Evolutionary conservation across 1,140 invertebrate species (phyloP).

Genomic region (Drosophila obscura): DNA sequence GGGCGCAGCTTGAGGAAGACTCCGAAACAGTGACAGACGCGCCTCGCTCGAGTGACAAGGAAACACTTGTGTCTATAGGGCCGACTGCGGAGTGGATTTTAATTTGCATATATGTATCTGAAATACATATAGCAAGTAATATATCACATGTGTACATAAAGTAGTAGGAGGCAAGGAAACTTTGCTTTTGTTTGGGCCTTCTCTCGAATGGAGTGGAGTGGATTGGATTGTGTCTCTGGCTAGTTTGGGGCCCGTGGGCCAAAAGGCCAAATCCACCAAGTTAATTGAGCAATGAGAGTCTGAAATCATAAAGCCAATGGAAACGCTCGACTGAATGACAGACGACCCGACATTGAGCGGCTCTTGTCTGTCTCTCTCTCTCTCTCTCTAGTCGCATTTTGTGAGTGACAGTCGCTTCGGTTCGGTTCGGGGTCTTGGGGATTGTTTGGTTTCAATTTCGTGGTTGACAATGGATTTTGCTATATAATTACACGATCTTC

Average conservation of each 20-base stretch:
- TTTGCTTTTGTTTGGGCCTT: conserved; percentile 33
- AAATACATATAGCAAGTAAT: conserved; percentile 15
- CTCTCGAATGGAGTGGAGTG: conserved; percentile 1
- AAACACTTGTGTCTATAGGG: conserved; percentile 61
- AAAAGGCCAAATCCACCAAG: conserved; percentile 61
- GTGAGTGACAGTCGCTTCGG: conserved; percentile 45
- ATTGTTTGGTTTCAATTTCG: conserved; percentile 80
- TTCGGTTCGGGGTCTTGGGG: conserved; percentile 35
- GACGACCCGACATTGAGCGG: conserved; percentile 50
- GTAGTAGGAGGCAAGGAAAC: conserved; percentile 12
- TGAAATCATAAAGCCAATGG: conserved; percentile 45
- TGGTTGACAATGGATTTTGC: conserved; percentile 78
- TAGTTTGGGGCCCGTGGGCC: conserved; percentile 39
- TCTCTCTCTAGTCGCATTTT: conserved; percentile 1
- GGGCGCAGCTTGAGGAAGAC: conserved; percentile 59
- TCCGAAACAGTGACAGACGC: conserved; percentile 43
- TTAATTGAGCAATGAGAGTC: conserved; percentile 65
- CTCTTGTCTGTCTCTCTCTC: conserved; percentile 18
- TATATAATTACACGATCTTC: conserved; percentile 80
- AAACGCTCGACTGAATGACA: conserved; percentile 44
- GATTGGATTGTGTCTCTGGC: neutral
- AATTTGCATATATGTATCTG: conserved; percentile 38
- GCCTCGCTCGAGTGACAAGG: conserved; percentile 66
- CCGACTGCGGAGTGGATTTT: conserved; percentile 11
- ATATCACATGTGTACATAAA: neutral